A percentile compares a stretch with the other conserved stretches of the same genome.
phyloP scores from a whole-genome alignment of 1,140 invertebrate genomes.

The Drosophila melanogaster region Release_6_plus_ISO1_MT NT_037436.4:18709001-18709500 shows the following conservation, averaged over 20 bases:
- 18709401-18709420: background rate
- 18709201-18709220: slow-evolving; percentile 9
- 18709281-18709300: slow-evolving; percentile 45
- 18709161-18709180: background rate
- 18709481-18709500: too few species aligned
- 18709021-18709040: slow-evolving; percentile 52
- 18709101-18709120: slow-evolving; percentile 54
- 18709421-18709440: background rate
- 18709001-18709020: slow-evolving; percentile 63
- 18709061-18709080: slow-evolving; percentile 71
- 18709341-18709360: slow-evolving; percentile 10
- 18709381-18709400: background rate
- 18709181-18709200: slow-evolving; percentile 1
- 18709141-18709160: slow-evolving; percentile 59
- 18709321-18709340: slow-evolving; percentile 12
- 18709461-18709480: background rate
- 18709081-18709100: slow-evolving; percentile 57
- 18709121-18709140: slow-evolving; percentile 76
- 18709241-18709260: slow-evolving; percentile 71
- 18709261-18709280: slow-evolving; percentile 42
- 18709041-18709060: slow-evolving; percentile 72
- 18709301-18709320: slow-evolving; percentile 40
- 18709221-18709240: slow-evolving; percentile 70
- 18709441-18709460: background rate
- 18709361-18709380: background rate